phyloP scores from a whole-genome alignment of 2,113 vertebrate genomes.

The Equus quagga region DNA sequence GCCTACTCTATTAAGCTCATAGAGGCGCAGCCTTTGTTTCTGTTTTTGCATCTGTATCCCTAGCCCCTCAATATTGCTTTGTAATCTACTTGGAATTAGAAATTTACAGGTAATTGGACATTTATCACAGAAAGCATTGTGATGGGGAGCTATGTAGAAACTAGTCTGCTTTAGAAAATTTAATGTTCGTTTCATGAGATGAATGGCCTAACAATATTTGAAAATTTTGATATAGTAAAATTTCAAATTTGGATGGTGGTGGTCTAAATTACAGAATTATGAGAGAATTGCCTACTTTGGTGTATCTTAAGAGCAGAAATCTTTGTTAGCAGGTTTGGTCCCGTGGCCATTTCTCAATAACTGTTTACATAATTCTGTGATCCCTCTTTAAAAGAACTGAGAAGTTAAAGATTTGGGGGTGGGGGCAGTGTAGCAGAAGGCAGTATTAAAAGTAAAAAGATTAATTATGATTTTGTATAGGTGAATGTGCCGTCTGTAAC shows the following conservation, averaged over 20 bases:
- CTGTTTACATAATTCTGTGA: neutral
- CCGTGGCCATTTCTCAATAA: neutral
- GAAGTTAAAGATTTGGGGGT: neutral
- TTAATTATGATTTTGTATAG: neutral
- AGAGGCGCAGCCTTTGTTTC: neutral
- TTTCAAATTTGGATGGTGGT: neutral
- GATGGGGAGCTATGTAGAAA: neutral
- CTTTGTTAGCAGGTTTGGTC: neutral
- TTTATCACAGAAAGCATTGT: neutral
- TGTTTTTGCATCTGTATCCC: neutral
- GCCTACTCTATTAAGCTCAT: neutral
- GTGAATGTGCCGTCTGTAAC: neutral
- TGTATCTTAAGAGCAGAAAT: neutral
- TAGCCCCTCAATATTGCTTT: neutral
- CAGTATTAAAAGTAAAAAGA: neutral
- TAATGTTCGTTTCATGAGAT: constrained; percentile 12
- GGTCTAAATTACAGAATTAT: constrained; percentile 18
- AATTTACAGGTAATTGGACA: neutral
- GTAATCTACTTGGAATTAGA: neutral
- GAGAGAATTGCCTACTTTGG: neutral
- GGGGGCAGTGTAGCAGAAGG: neutral
- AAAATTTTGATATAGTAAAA: neutral
- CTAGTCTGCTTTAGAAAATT: constrained; percentile 26
- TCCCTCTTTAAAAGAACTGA: neutral
- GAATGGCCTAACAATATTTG: neutral